Base-by-base conservation (phyloP, 2,113 vertebrate species). In the Corynorhinus townsendii region DNA sequence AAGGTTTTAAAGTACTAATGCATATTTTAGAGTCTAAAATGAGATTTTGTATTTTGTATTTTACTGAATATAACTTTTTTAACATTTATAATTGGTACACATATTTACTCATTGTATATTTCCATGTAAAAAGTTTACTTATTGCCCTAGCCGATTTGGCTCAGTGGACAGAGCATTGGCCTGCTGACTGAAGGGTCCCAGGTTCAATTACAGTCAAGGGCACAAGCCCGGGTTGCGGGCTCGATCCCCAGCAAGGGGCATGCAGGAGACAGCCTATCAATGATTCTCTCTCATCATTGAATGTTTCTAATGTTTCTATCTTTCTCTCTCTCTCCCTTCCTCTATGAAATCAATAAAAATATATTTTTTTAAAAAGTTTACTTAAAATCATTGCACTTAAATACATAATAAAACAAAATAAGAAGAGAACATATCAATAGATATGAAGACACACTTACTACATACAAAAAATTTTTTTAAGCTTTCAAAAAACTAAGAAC, bases 41-140 rank as follows among this genome's bases (percentile, higher is more conserved):
- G 43, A 38, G 9, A 85, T 68, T 88, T 96, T 45, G 49, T 35
- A 84, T 64, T 87, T 96, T 47, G 47, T 38, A 56, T 83, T 95
- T 95, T 90, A 16, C 11, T 82, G 15, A 14, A n/a, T 89, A 68
- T 10, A 90, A 26, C 7, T 33, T 47, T 20, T 71, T 76, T 11
- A 76, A 49, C 28, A 76, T 33, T 76, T 49, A 76, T 33, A 76
- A 76, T 49, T 76, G 33, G 16, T 33, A 45, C 9, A 49, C 28
- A 76, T 76, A 76, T 47, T 47, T 76, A 76, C 45, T 19, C 26
- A 76, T 76, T 49, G 7, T 33, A 49, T 33, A 76, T 33, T 76
- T 76, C 16, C 16, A 49, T 33, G 30, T 76, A 33, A 76, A 76
- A 76, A 17, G 43, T 76, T 76, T 49, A 76, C 73, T 76, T 76